Conservation (phyloP, 2,888 invertebrate genomes). For the Drosophila peninsularis region DNA sequence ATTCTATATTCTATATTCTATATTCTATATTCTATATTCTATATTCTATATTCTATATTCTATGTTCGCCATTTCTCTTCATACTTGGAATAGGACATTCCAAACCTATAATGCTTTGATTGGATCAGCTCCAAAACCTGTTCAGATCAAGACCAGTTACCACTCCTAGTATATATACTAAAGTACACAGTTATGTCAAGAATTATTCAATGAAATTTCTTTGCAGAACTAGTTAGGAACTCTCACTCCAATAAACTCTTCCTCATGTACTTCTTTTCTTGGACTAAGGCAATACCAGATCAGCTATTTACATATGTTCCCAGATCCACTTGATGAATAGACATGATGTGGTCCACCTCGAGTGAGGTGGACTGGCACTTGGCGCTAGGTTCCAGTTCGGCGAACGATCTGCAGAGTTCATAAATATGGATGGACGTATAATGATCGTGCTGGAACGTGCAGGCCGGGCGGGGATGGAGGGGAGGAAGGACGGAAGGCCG, state of each 20-base stretch:
- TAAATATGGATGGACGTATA: slow-evolving; percentile 66
- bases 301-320: slow-evolving; percentile 6
- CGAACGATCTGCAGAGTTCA: slow-evolving; percentile 49
- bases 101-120: background rate
- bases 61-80: background rate
- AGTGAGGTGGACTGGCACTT: slow-evolving; percentile 15
- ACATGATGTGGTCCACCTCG: slow-evolving; percentile 15
- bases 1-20: background rate
- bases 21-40: background rate
- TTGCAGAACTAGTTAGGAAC: background rate
- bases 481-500: slow-evolving; percentile 14
- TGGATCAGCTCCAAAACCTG: background rate
- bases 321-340: slow-evolving; percentile 17
- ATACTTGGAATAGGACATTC: background rate
- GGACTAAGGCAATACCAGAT: background rate
- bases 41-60: background rate
- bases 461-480: background rate
- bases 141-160: background rate
- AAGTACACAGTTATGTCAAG: background rate
- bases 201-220: slow-evolving; percentile 1
- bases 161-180: background rate
- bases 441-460: slow-evolving; percentile 17
- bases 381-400: slow-evolving; percentile 32
- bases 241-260: background rate
- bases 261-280: background rate